These are phyloP conservation scores for Aphidoletes aphidimyza DNA, from an alignment of 2,888 invertebrate species.

Conservation along the genomic window DNA sequence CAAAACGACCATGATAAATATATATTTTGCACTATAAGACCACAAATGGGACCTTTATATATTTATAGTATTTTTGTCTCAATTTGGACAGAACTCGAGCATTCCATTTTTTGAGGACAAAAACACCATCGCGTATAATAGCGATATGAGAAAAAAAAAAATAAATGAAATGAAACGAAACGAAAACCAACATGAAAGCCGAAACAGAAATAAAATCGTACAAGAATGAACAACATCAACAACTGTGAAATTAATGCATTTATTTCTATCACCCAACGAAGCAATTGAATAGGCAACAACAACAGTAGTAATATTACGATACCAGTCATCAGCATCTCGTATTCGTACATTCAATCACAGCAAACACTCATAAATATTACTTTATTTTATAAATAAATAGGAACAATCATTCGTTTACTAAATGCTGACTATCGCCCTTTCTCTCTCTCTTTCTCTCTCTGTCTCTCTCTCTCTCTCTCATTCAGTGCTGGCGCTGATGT, in stretches of 20 bases:
- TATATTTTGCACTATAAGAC: slow-evolving; percentile 2
- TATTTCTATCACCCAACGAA: background rate
- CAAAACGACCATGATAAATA: background rate
- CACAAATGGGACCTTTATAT: slow-evolving; percentile 13
- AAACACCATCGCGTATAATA: background rate
- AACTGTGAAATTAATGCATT: background rate
- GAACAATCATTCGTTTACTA: background rate
- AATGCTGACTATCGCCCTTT: too few species aligned
- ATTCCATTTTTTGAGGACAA: background rate
- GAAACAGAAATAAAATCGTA: background rate
- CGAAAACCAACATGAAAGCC: background rate
- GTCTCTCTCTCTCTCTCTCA: too few species aligned
- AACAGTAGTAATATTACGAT: too few species aligned
- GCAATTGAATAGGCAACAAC: background rate
- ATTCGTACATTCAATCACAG: background rate
- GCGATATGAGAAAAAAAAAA: background rate
- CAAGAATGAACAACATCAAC: background rate
- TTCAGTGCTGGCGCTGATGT: too few species aligned
- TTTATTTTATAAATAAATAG: background rate
- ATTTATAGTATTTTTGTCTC: slow-evolving; percentile 28
- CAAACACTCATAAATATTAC: background rate
- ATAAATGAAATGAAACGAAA: background rate
- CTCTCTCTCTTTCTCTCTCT: too few species aligned
- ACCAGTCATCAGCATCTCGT: too few species aligned
- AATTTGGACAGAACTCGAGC: background rate